Conservation (phyloP, 2,113 vertebrate species). For the Proterorhinus semilunaris region DNA sequence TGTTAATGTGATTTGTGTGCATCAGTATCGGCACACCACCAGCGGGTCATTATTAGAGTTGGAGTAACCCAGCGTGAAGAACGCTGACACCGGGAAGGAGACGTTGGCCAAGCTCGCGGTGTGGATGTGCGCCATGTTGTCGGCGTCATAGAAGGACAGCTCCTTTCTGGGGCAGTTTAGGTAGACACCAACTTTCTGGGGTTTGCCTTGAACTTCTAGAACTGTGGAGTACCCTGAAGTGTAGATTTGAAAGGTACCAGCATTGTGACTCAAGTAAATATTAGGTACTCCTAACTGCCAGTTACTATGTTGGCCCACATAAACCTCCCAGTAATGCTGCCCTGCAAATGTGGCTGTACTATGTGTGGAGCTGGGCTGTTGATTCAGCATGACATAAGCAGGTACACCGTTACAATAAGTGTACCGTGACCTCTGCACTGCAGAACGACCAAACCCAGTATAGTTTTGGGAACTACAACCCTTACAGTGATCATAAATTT, state of each 20-base stretch:
- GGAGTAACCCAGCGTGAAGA: neutral
- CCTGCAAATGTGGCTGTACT: neutral
- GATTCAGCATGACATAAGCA: neutral
- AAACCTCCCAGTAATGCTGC: neutral
- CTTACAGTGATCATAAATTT: too few species aligned
- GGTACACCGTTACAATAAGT: too few species aligned
- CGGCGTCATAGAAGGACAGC: slow-evolving; percentile 57
- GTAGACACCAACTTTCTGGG: slow-evolving; percentile 48
- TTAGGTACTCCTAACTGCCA: neutral
- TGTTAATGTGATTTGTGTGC: neutral
- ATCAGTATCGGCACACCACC: slow-evolving; percentile 40
- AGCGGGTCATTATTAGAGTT: slow-evolving; percentile 13
- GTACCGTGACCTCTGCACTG: too few species aligned
- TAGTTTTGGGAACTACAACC: too few species aligned
- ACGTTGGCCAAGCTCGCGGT: neutral
- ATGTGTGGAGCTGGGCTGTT: neutral
- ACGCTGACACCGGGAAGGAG: slow-evolving; percentile 19
- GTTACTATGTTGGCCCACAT: neutral
- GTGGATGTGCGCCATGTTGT: slow-evolving; percentile 44
- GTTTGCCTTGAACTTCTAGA: neutral
- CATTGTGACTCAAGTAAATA: neutral
- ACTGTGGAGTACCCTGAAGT: neutral
- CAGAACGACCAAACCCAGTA: too few species aligned
- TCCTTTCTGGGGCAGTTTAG: slow-evolving; percentile 34
- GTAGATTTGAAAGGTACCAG: neutral